These are phyloP conservation scores for Hetaerina americana DNA, from an alignment of 1,140 invertebrate species.

Conservation along the genomic window DNA sequence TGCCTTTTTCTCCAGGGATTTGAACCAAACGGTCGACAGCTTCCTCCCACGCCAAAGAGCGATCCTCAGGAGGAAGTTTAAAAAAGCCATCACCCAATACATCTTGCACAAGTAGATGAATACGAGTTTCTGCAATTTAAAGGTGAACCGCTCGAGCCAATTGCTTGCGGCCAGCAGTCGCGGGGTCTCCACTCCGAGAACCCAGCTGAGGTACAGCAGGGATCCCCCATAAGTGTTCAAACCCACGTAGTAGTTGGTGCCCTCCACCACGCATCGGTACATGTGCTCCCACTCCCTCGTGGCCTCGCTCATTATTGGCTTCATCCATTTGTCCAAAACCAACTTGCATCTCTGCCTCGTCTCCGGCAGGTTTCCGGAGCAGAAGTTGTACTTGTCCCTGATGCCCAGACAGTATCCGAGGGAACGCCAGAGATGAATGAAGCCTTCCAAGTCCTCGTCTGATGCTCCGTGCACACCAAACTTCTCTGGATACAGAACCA, in stretches of 20 bases:
- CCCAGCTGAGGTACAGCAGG: neutral
- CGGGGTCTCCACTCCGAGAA: neutral
- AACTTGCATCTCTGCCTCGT: constrained; percentile 16
- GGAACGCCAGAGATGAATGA: constrained; percentile 34
- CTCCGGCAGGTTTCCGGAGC: neutral
- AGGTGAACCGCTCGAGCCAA: no score
- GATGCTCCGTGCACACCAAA: constrained; percentile 24
- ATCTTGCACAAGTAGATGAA: no score
- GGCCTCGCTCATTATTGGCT: constrained; percentile 26
- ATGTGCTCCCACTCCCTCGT: constrained; percentile 32
- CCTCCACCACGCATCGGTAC: constrained; percentile 26
- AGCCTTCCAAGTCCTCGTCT: constrained; percentile 28
- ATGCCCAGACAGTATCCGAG: constrained; percentile 34
- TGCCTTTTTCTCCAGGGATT: no score
- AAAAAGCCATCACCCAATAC: no score
- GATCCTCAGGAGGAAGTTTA: no score
- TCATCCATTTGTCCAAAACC: constrained; percentile 25
- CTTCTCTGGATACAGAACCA: constrained; percentile 45
- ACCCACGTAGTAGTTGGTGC: constrained; percentile 24
- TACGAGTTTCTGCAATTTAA: no score
- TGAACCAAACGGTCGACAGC: no score
- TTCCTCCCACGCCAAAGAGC: no score
- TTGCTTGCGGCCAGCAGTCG: neutral
- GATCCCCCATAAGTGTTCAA: constrained; percentile 18
- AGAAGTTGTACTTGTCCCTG: constrained; percentile 22